Evolutionary conservation across 2,888 invertebrate genomes (phyloP).

Genomic region (Leptopilina myrica): DNA sequence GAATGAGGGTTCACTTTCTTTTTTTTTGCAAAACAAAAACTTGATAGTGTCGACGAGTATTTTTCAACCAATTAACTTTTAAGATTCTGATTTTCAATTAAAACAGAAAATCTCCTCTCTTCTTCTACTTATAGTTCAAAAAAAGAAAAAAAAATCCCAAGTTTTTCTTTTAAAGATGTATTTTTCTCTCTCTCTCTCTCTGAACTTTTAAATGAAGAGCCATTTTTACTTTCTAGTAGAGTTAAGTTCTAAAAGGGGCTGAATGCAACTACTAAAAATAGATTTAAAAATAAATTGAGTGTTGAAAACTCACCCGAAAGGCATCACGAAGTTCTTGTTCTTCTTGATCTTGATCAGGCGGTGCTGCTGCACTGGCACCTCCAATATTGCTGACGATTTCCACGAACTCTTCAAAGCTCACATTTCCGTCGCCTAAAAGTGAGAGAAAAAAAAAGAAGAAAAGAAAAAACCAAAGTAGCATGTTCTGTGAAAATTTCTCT

Average conservation of each 20-base stretch:
- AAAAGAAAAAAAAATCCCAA: neutral
- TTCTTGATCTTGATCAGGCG: slow-evolving; percentile 89
- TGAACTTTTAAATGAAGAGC: too few relatives aligned
- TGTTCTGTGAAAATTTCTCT: too few relatives aligned
- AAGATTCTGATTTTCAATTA: neutral
- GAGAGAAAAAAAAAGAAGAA: slow-evolving; percentile 30
- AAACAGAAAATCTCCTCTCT: neutral
- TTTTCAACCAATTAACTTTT: neutral
- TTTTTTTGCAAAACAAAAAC: slow-evolving; percentile 34
- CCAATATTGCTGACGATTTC: slow-evolving; percentile 88
- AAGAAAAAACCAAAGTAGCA: too few relatives aligned
- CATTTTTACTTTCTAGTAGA: too few relatives aligned
- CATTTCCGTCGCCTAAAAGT: slow-evolving; percentile 87
- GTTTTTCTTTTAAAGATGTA: neutral
- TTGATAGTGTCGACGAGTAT: slow-evolving; percentile 37
- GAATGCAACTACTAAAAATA: neutral
- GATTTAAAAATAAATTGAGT: slow-evolving; percentile 27
- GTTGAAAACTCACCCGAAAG: slow-evolving; percentile 82
- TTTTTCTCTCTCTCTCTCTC: neutral
- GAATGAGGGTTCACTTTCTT: neutral
- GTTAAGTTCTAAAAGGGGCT: too few relatives aligned
- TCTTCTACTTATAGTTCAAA: too few relatives aligned
- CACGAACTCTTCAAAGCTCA: slow-evolving; percentile 93
- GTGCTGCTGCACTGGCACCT: slow-evolving; percentile 81
- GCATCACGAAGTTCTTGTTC: slow-evolving; percentile 90